Evolutionary conservation across 2,888 invertebrate genomes (phyloP).

Genomic region (Phaonia tiefii): DNA sequence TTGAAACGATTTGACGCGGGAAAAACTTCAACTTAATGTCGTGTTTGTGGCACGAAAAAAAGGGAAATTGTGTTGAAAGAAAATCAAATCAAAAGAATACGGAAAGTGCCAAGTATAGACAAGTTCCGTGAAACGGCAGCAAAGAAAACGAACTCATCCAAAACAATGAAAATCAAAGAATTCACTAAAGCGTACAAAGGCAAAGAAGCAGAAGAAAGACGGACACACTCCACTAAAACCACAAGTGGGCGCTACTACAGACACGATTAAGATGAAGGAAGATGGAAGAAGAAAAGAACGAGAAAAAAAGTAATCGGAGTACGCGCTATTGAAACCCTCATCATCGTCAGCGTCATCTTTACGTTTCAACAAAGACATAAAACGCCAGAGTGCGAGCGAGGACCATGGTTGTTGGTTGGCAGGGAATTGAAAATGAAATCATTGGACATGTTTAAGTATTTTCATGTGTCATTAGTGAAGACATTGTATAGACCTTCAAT

Average conservation of each 20-base stretch:
- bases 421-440: conserved; percentile 55
- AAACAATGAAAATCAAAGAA: conserved; percentile 18
- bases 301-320: conserved; percentile 2
- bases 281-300: not conserved
- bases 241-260: conserved; percentile 52
- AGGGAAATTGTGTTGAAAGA: conserved; percentile 44
- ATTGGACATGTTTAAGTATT: conserved; percentile 59
- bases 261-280: conserved; percentile 23
- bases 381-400: not conserved
- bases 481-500: conserved; percentile 62
- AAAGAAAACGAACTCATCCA: conserved; percentile 30
- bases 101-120: conserved; percentile 41
- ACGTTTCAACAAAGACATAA: conserved; percentile 9
- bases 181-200: not conserved
- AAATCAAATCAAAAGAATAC: conserved; percentile 48
- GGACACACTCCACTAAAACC: conserved; percentile 8
- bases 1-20: not conserved
- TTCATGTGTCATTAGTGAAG: conserved; percentile 56
- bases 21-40: conserved; percentile 22
- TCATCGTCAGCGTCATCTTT: conserved; percentile 37
- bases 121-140: conserved; percentile 25
- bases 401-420: not conserved
- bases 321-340: conserved; percentile 46
- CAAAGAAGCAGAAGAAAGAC: not conserved
- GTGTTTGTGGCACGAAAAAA: not conserved